These are phyloP conservation scores for Tetranychus truncatus DNA, from an alignment of 2,888 invertebrate genomes.

Conservation along the genomic window DNA sequence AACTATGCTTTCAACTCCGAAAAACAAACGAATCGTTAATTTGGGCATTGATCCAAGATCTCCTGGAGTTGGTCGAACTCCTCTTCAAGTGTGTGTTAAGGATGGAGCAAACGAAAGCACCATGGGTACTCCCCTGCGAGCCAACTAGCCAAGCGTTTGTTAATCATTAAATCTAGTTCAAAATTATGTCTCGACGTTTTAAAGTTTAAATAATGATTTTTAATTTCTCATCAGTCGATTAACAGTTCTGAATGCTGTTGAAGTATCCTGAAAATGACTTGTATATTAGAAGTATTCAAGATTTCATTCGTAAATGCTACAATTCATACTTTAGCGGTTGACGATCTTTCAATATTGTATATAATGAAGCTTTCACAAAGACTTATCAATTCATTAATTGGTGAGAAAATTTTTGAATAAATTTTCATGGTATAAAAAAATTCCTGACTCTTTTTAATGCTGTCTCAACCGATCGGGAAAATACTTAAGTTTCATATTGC, in stretches of 20 bases:
- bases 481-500: no score
- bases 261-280: no score
- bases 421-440: background rate
- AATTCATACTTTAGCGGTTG: no score
- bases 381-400: background rate
- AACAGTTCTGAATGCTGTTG: no score
- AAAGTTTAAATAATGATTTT: no score
- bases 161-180: no score
- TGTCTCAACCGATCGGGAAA: no score
- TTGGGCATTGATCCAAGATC: constrained; percentile 6
- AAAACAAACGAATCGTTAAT: background rate
- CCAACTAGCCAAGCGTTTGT: background rate
- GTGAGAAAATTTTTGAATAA: background rate
- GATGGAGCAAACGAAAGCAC: background rate
- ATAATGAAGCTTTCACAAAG: background rate
- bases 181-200: no score
- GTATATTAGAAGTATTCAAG: no score
- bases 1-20: background rate
- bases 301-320: no score
- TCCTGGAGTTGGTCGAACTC: constrained; percentile 6
- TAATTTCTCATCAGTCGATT: no score
- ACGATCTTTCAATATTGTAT: background rate
- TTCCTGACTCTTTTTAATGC: no score
- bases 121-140: background rate
- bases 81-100: background rate